Evolutionary conservation across 64 coral and sea anemone species (phyloP), one percentile per base, ranked within the genome.

Genomic region (Stichodactyla helianthus): DNA sequence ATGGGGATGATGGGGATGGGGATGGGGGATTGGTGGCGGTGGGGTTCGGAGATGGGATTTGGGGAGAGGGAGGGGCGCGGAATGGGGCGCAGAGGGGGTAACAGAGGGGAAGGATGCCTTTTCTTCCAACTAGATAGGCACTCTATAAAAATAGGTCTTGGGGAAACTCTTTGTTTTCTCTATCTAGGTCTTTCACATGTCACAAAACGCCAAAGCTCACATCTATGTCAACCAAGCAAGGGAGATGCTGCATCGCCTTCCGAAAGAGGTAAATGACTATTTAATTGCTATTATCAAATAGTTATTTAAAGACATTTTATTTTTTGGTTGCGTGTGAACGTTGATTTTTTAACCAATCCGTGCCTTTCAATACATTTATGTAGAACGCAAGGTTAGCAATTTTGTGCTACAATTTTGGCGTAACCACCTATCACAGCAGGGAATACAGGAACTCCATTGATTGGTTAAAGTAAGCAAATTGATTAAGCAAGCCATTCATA

Each of bases 401-500:
- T 77, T 71, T 99, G 18, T 95, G 97, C 77, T 99, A 99, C 64
- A 99, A 99, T 56, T 99, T 99, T 95, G 97, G 97, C 18, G 97
- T 99, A 12, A 92, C 89, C 82, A 95, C 88, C 11, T 99, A 95
- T 82, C 86, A 99, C 77, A 88, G 88, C 53, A 86, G 90, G 50
- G 88, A 95, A 57, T 99, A 99, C 51, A 93, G 87, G 35, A 86
- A 86, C 19, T 88, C 89, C 53, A 92, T 99, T 55, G 82, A 82
- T 59, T 99, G 93, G 97, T 62, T 99, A 19, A 99, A 87, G 97
- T 99, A 78, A 80, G 87, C 35, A 44, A 44, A 71, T 25, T 54
- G 19, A 19, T 23, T 64, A 55, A 16, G 0, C 55, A 31, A 31
- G 71, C 19, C 12, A 56, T 19, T 35, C 7, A 11, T 0, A 53